phyloP scores from a whole-genome alignment of 2,113 vertebrate species.

The human (Homo sapiens) region DNA sequence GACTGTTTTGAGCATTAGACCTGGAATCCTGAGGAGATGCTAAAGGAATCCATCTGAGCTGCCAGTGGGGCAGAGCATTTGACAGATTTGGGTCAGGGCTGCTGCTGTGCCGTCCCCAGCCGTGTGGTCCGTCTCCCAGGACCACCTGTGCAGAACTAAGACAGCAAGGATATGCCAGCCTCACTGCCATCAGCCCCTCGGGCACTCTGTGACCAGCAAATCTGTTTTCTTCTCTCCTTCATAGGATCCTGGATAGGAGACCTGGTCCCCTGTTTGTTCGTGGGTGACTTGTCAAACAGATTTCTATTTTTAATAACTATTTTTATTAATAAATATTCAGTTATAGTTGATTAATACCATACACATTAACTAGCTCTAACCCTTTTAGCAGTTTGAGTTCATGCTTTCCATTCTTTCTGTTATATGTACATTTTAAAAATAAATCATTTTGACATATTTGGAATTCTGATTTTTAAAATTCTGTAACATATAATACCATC shows the following conservation, averaged over 20 bases:
- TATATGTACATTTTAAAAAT: background rate
- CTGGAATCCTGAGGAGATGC: background rate
- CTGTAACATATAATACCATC: background rate
- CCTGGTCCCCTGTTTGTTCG: background rate
- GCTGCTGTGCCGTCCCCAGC: background rate
- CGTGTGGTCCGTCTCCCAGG: background rate
- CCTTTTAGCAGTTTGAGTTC: background rate
- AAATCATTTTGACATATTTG: background rate
- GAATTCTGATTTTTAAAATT: background rate
- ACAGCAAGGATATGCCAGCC: accelerated
- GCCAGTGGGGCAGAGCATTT: background rate
- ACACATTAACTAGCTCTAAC: background rate
- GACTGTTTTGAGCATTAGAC: background rate
- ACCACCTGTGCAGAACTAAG: background rate
- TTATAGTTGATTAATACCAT: background rate
- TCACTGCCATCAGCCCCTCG: accelerated
- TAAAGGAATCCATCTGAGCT: background rate
- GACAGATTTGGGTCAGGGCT: background rate
- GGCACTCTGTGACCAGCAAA: background rate
- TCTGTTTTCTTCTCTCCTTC: background rate
- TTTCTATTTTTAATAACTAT: background rate
- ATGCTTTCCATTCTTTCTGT: background rate
- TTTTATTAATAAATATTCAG: background rate
- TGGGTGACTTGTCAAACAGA: background rate
- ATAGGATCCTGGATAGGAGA: background rate